phyloP scores from a whole-genome alignment of 2,113 vertebrate species.

The Tichodroma muraria region DNA sequence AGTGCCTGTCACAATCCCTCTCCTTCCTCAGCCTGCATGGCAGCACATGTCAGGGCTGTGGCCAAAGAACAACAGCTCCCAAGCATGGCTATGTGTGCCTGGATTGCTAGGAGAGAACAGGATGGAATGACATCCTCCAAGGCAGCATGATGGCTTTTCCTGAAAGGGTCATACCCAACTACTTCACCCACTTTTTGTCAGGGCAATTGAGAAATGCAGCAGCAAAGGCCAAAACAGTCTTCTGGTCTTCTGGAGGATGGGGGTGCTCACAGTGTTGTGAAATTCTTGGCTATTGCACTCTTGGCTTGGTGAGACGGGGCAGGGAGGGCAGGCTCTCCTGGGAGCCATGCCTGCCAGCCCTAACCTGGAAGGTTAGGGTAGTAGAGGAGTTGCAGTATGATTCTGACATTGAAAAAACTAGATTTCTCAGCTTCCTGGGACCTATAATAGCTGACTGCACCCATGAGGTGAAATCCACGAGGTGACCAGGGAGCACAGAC shows the following conservation, averaged over 20 bases:
- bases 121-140: background rate
- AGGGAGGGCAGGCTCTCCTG: background rate
- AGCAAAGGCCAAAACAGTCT: background rate
- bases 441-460: background rate
- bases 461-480: background rate
- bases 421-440: background rate
- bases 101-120: background rate
- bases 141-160: background rate
- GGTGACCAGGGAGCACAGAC: background rate
- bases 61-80: background rate
- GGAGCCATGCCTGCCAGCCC: background rate
- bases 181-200: background rate
- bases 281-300: background rate
- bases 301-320: background rate
- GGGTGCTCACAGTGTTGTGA: background rate
- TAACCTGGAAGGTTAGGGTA: too few relatives aligned
- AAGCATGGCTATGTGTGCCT: rapidly evolving
- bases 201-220: background rate
- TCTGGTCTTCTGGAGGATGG: background rate
- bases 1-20: background rate
- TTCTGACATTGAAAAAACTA: background rate
- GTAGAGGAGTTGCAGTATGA: background rate
- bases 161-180: background rate
- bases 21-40: background rate
- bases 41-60: rapidly evolving